Percentiles rank a stretch among this genome's conserved stretches.
phyloP scores from a whole-genome alignment of 2,888 invertebrate species.

The Amiota communis region DNA sequence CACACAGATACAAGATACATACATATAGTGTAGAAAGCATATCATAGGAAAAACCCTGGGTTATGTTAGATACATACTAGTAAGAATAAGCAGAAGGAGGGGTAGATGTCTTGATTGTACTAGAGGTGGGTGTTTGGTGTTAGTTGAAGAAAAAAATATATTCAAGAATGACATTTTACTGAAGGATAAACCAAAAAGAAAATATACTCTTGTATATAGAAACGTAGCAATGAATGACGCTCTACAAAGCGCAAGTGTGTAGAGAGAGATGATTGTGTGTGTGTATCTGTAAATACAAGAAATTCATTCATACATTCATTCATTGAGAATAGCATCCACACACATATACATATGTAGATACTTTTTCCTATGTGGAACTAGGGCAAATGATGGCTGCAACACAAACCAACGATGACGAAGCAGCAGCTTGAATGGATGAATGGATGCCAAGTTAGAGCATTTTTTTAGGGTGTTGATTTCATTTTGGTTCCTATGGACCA shows the following conservation, averaged over 20 bases:
- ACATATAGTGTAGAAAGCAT: no score
- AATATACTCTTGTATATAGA: conserved; percentile 1
- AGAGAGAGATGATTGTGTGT: conserved; percentile 13
- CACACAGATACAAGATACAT: background rate
- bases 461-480: no score
- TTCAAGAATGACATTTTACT: conserved; percentile 42
- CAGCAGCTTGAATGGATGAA: background rate
- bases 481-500: no score
- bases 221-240: conserved; percentile 52
- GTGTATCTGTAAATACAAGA: conserved; percentile 32
- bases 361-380: conserved; percentile 53
- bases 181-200: conserved; percentile 37
- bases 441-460: no score
- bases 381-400: conserved; percentile 56
- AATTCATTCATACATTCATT: conserved; percentile 54
- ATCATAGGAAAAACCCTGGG: no score
- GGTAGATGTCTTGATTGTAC: background rate
- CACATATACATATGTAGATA: conserved; percentile 32
- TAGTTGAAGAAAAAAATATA: conserved; percentile 12
- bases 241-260: conserved; percentile 42
- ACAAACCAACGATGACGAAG: conserved; percentile 51
- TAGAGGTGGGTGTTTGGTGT: no score
- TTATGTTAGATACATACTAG: no score
- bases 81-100: no score
- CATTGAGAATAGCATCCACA: conserved; percentile 36